These are phyloP conservation scores for Nibea albiflora DNA, from an alignment of 2,113 vertebrate species.

Conservation along the genomic window DNA sequence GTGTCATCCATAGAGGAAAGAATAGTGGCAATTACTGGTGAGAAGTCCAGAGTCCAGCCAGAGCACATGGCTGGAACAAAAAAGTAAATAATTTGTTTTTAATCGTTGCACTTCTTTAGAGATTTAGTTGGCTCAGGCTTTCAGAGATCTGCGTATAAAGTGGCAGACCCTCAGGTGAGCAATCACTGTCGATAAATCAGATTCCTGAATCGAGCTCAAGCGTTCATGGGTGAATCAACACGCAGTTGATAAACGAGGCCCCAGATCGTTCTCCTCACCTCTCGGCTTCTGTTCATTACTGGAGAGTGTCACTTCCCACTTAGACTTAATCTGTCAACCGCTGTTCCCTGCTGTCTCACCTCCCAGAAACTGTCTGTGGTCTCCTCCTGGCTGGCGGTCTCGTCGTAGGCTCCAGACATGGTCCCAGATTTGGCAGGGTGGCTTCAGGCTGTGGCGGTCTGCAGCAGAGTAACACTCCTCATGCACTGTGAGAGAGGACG, in stretches of 20 bases:
- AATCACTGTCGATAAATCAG: not conserved
- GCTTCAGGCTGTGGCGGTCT: conserved; percentile 66
- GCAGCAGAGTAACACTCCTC: conserved; percentile 67
- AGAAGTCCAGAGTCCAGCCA: not conserved
- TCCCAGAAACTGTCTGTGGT: conserved; percentile 98
- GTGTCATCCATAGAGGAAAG: not conserved
- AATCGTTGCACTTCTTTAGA: not conserved
- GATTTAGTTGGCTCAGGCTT: not conserved
- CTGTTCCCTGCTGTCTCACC: conserved; percentile 80
- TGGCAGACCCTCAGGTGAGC: not conserved
- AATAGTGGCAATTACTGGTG: not conserved
- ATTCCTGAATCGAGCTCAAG: not conserved
- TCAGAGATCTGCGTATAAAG: not conserved
- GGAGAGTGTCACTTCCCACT: not conserved
- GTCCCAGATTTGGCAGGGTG: conserved; percentile 72
- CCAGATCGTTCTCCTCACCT: not conserved
- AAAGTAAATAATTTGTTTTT: not conserved
- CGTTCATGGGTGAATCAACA: not conserved
- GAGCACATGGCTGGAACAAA: not conserved
- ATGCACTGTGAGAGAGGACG: conserved; percentile 72
- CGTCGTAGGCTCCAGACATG: conserved; percentile 95
- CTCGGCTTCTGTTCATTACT: conserved; percentile 48
- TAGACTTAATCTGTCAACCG: conserved; percentile 37
- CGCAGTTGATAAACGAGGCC: conserved; percentile 16
- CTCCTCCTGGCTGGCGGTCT: conserved; percentile 87